Conservation (phyloP, 1,140 invertebrate species). For the Trichogramma pretiosum region DNA sequence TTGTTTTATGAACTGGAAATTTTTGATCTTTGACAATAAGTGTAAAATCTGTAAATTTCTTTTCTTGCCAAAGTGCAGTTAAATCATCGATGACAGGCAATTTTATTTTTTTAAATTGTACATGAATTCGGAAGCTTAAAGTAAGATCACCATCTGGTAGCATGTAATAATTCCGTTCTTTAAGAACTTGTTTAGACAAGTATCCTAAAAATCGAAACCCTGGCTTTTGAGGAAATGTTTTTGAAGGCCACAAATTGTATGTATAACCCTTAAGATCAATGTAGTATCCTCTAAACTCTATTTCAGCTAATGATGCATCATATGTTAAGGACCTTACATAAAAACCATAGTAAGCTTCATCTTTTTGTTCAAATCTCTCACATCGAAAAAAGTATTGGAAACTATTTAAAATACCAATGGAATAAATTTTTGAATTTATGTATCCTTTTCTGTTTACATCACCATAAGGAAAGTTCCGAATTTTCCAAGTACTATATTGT, state of each 20-base stretch:
- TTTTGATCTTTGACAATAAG: background rate
- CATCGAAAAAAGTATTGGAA: background rate
- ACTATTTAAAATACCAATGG: background rate
- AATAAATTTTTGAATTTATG: slow-evolving; percentile 2
- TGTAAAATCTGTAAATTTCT: background rate
- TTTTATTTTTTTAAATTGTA: background rate
- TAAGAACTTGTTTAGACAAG: background rate
- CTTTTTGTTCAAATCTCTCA: background rate
- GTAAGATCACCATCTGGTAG: background rate
- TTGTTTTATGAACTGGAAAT: background rate
- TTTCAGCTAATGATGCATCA: background rate
- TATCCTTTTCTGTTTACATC: background rate
- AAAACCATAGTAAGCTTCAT: background rate
- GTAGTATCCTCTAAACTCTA: background rate
- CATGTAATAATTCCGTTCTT: background rate
- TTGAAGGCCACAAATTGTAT: background rate
- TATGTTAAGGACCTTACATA: background rate
- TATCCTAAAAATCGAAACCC: background rate
- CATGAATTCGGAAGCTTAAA: background rate
- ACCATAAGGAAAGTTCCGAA: background rate
- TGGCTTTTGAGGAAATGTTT: background rate
- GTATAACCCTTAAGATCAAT: background rate
- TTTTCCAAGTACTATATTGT: background rate
- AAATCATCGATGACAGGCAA: background rate
- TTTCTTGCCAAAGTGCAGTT: background rate